Conservation (phyloP, 2,888 invertebrate genomes). For the Drosophila conformis region DNA sequence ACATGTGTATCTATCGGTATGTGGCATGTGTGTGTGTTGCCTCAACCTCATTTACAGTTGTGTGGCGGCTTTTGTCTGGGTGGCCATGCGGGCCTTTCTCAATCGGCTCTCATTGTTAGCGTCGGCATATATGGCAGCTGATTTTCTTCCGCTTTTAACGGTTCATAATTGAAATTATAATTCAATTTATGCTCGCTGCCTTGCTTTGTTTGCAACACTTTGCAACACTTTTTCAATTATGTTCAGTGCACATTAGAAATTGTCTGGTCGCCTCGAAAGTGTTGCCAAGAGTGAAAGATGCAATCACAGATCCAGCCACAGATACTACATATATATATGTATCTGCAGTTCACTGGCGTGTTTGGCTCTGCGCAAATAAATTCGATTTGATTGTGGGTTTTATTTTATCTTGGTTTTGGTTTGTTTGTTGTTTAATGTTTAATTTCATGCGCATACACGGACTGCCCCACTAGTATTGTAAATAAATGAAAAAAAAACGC, state of each 20-base stretch:
- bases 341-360: constrained; percentile 56
- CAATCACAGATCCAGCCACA: constrained; percentile 55
- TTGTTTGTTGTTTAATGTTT: constrained; percentile 44
- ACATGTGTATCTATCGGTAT: constrained; percentile 24
- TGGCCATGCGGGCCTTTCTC: constrained; percentile 47
- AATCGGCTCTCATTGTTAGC: constrained; percentile 65
- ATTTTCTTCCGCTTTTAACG: constrained; percentile 78
- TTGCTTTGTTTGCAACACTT: constrained; percentile 65
- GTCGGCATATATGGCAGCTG: constrained; percentile 31
- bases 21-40: constrained; percentile 27
- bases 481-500: constrained; percentile 37
- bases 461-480: constrained; percentile 42
- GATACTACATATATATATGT: constrained; percentile 26
- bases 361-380: constrained; percentile 64
- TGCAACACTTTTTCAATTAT: constrained; percentile 74
- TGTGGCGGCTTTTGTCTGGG: constrained; percentile 33
- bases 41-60: constrained; percentile 78
- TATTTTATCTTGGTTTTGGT: constrained; percentile 17
- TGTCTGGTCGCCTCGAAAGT: constrained; percentile 55
- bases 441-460: constrained; percentile 54
- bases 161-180: constrained; percentile 81
- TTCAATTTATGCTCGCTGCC: constrained; percentile 65
- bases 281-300: constrained; percentile 68
- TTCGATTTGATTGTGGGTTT: constrained; percentile 61
- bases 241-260: constrained; percentile 71